phyloP scores from a whole-genome alignment of 2,888 invertebrate genomes.

The Nemoura dubitans region DNA sequence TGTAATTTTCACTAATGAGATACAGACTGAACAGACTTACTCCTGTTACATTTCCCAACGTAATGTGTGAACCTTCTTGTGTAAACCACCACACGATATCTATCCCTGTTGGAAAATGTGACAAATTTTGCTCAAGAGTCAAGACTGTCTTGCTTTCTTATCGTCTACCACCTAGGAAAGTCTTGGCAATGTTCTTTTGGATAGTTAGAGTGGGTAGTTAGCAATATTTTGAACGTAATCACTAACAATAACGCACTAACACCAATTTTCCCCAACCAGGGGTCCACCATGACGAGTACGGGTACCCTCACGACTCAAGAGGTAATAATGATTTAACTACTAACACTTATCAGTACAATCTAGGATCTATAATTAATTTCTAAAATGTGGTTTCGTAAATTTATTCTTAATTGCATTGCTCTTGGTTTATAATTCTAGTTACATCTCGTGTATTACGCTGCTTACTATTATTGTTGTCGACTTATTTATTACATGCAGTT shows the following conservation, averaged over 20 bases:
- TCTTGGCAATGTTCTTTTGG: background rate
- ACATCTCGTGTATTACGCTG: background rate
- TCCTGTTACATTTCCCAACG: no score
- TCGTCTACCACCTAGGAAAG: no score
- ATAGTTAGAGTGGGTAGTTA: no score
- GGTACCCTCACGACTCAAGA: conserved; percentile 78
- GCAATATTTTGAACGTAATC: background rate
- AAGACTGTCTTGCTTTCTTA: no score
- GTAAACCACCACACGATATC: no score
- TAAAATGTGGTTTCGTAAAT: background rate
- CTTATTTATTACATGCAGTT: conserved; percentile 33
- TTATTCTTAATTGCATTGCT: conserved; percentile 1
- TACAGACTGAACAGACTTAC: no score
- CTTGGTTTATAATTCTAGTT: conserved; percentile 27
- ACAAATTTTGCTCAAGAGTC: no score
- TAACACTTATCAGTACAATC: background rate
- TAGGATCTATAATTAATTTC: background rate
- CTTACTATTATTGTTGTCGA: conserved; percentile 22
- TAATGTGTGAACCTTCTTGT: no score
- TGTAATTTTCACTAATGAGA: no score
- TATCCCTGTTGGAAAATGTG: no score
- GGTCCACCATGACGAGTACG: conserved; percentile 67
- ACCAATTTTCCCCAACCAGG: conserved; percentile 57
- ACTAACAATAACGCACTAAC: conserved; percentile 9
- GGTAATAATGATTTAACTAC: conserved; percentile 64